Percentiles rank a stretch among this genome's conserved stretches.
phyloP scores from a whole-genome alignment of 2,888 invertebrate species.

The Argyra leucocephala region DNA sequence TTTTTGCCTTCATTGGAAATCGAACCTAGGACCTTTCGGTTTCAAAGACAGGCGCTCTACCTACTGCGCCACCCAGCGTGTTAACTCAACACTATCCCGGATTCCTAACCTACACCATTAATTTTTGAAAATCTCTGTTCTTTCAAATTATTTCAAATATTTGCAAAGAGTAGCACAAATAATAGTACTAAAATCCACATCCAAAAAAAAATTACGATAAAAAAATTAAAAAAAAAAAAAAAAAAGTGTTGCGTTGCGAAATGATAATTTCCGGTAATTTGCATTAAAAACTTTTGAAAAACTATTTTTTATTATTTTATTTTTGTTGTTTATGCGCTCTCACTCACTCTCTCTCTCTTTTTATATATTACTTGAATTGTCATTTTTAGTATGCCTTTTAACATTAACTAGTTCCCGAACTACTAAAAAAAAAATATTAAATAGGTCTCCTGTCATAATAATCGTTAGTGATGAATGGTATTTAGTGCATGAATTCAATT shows the following conservation, averaged over 20 bases:
- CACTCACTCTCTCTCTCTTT: not conserved
- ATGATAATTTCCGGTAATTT: not conserved
- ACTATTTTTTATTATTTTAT: too few species aligned
- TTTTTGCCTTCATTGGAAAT: too few species aligned
- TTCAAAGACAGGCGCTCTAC: too few species aligned
- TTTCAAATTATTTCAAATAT: too few species aligned
- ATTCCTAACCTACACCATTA: too few species aligned
- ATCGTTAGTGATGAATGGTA: too few species aligned
- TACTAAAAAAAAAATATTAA: not conserved
- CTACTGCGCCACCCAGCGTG: too few species aligned
- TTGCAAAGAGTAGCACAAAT: too few species aligned
- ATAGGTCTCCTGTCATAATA: too few species aligned
- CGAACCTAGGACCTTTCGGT: too few species aligned
- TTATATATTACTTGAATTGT: not conserved
- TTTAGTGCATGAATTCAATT: not conserved
- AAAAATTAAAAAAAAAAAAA: not conserved
- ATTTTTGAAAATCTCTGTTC: too few species aligned
- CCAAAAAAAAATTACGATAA: not conserved
- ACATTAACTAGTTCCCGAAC: not conserved
- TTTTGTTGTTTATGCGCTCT: not conserved
- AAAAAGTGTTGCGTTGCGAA: not conserved
- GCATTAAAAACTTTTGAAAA: not conserved
- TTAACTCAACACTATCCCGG: too few species aligned
- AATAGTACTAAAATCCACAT: not conserved
- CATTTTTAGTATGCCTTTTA: not conserved